Base-by-base conservation (phyloP, 2,113 vertebrate genomes). In the Danionella cerebrum region DNA sequence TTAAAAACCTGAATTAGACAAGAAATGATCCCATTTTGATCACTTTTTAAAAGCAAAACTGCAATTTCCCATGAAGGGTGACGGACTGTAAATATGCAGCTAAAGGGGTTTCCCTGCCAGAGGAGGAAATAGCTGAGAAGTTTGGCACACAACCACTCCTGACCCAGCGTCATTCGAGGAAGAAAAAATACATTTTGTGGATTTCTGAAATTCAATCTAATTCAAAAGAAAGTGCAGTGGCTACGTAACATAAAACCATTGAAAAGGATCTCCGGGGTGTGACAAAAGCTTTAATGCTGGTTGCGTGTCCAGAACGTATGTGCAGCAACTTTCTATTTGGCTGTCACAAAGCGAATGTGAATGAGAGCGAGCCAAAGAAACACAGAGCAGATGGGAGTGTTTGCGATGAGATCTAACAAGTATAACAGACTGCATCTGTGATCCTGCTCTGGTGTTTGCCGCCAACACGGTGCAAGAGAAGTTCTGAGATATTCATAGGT, bases 101-200 rank as follows among this genome's bases (percentile, higher is more conserved):
- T 47, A n/a, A 57, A 45, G 52, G 2, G 2, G 13, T 50, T 70
- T 80, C 78, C 82, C 45, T 1, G 78, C 79, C 78, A 78, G 38
- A 55, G 25, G 48, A 75, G 75, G 70, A 74, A 58, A 45, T 21
- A 68, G 38, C 58, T 51, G 13, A 35, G 69, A 80, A 67, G 38
- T 55, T 41, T 54, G 62, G 54, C 47, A 47, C 11, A 14, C 4
- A 13, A 22, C 42, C 71, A 64, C 8, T 13, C 33, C 47, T 41
- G 29, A 67, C 21, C 53, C 13, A 57, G 44, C 60, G 41, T 54
- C 38, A 64, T 48, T 48, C n/a, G 19, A 58, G 53, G 10, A 42
- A n/a, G 14, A 24, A 13, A 59, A 7, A 52, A 59, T 13, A 19
- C 59, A 42, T 74, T 50, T 35, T 2, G 67, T 70, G 54, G 29